These are phyloP conservation scores for Synanthedon myopaeformis DNA, from an alignment of 2,888 invertebrate species.

Conservation along the genomic window DNA sequence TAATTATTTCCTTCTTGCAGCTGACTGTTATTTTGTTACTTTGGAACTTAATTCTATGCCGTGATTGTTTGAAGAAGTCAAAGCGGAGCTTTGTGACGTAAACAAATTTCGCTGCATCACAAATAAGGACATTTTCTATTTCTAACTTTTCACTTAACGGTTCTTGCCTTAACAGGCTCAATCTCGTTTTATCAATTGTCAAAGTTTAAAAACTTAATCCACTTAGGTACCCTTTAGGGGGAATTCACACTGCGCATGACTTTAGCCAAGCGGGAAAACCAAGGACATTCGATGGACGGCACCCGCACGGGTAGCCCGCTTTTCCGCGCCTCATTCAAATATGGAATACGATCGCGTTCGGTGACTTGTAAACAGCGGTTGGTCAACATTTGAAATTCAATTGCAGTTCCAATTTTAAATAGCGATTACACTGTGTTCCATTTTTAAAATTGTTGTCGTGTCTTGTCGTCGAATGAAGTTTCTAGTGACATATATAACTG, in stretches of 20 bases:
- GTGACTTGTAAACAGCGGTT: constrained; percentile 37
- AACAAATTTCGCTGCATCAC: background rate
- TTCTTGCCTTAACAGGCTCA: constrained; percentile 51
- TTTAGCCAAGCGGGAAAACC: constrained; percentile 55
- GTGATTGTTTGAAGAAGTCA: background rate
- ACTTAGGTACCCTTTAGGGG: constrained; percentile 60
- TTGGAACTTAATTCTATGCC: too few species aligned
- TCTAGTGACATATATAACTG: background rate
- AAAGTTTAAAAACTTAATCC: constrained; percentile 69
- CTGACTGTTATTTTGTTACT: too few species aligned
- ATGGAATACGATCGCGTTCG: constrained; percentile 41
- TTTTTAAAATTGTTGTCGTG: background rate
- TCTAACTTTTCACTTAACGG: constrained; percentile 54
- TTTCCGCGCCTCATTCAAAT: constrained; percentile 25
- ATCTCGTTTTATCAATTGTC: constrained; percentile 65
- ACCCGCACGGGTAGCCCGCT: constrained; percentile 30
- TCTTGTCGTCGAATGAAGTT: background rate
- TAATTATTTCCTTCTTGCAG: too few species aligned
- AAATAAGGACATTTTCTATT: constrained; percentile 11
- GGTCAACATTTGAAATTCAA: background rate
- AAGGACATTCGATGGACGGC: constrained; percentile 53
- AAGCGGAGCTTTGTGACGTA: background rate
- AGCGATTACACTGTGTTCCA: background rate
- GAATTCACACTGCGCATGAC: constrained; percentile 58
- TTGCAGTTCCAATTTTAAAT: background rate